Conservation (phyloP, 2,888 invertebrate genomes). For the Euplagia quadripunctaria region DNA sequence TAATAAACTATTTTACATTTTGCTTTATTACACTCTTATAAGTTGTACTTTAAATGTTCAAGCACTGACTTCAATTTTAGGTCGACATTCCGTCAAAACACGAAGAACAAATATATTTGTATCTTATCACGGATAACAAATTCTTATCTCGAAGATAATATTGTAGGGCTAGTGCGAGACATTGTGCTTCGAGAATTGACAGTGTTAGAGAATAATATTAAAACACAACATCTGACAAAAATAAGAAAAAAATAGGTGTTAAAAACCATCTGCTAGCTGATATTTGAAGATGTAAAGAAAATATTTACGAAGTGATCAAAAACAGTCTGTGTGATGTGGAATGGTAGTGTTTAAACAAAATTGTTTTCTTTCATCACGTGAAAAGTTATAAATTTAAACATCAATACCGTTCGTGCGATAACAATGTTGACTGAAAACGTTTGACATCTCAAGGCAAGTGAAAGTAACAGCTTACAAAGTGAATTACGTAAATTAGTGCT, state of each 20-base stretch:
- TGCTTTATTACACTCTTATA: neutral
- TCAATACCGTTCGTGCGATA: slow-evolving; percentile 1
- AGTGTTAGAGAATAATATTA: slow-evolving; percentile 13
- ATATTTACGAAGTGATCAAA: neutral
- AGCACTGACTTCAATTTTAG: slow-evolving; percentile 29
- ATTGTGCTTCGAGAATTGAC: slow-evolving; percentile 14
- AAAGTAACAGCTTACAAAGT: neutral
- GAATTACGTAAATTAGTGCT: neutral
- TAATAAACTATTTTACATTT: too few species aligned
- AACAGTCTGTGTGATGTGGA: neutral
- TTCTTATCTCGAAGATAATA: slow-evolving; percentile 69
- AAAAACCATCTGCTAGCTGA: neutral
- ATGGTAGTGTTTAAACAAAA: neutral
- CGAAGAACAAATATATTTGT: slow-evolving; percentile 51
- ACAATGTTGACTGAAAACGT: neutral
- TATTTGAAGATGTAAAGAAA: neutral
- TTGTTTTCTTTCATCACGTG: slow-evolving; percentile 7
- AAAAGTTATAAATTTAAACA: slow-evolving; percentile 3
- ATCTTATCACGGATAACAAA: slow-evolving; percentile 66
- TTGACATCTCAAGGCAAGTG: neutral
- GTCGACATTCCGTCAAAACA: slow-evolving; percentile 48
- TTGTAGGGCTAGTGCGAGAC: slow-evolving; percentile 31
- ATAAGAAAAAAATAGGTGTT: neutral
- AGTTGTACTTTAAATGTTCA: neutral
- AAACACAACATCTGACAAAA: neutral